Evolutionary conservation across 2,113 vertebrate genomes (phyloP).

Genomic region (Phrynosoma platyrhinos): DNA sequence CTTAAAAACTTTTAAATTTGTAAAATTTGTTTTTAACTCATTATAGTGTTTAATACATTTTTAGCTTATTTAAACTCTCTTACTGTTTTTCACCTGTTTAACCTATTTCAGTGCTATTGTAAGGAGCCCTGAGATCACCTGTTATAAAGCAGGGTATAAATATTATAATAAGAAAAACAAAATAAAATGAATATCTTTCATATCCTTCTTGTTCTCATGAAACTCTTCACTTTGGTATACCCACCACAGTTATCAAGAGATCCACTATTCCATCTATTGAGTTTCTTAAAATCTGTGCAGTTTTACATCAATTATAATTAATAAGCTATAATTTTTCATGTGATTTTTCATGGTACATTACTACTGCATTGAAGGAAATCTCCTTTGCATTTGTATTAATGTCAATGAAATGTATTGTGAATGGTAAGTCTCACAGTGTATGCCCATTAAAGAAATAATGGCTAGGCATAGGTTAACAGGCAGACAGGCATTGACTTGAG

Average conservation of each 20-base stretch:
- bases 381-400: constrained; percentile 17
- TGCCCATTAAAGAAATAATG: constrained; percentile 17
- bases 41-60: too few species aligned
- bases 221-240: background rate
- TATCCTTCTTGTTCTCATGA: background rate
- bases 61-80: too few species aligned
- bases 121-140: too few species aligned
- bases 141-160: too few species aligned
- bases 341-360: constrained; percentile 26
- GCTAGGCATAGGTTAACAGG: background rate
- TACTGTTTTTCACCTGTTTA: too few species aligned
- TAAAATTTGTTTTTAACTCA: too few species aligned
- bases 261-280: background rate
- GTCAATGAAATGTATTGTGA: constrained; percentile 24
- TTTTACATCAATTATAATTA: constrained; percentile 12
- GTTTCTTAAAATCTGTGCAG: background rate
- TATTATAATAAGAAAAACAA: too few species aligned
- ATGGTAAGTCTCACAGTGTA: constrained; percentile 10
- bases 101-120: too few species aligned
- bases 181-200: background rate
- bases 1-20: too few species aligned
- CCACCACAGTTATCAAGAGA: background rate
- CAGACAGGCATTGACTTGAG: background rate
- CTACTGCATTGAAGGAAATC: background rate
- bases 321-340: constrained; percentile 21